phyloP scores from a whole-genome alignment of 2,113 vertebrate genomes.

The Malurus elegans region DNA sequence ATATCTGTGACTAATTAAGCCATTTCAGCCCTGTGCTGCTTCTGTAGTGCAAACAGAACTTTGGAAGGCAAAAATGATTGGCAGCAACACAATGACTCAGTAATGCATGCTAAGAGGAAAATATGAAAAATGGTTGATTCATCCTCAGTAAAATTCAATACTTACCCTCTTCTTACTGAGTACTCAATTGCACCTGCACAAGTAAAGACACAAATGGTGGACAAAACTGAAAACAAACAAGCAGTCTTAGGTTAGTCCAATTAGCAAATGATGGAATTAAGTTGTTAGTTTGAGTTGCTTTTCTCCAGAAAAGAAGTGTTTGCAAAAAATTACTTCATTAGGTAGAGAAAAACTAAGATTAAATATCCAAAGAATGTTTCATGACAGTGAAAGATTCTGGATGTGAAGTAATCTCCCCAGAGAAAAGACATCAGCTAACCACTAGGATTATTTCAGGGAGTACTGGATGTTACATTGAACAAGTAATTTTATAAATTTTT shows the following conservation, averaged over 20 bases:
- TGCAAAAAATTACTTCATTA: neutral
- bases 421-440: neutral
- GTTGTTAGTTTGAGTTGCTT: neutral
- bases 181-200: neutral
- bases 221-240: neutral
- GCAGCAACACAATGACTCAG: neutral
- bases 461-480: neutral
- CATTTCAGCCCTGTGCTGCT: conserved; percentile 20
- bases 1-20: conserved; percentile 61
- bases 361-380: neutral
- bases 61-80: conserved; percentile 23
- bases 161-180: neutral
- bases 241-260: conserved; percentile 9
- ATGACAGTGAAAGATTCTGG: neutral
- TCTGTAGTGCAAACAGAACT: conserved; percentile 52
- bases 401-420: neutral
- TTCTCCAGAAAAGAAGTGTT: neutral
- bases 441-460: neutral
- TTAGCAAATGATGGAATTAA: conserved; percentile 2
- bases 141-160: conserved; percentile 20
- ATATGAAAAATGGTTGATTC: conserved; percentile 24
- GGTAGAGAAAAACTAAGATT: neutral
- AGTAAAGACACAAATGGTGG: neutral
- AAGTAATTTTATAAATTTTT: neutral
- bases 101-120: neutral